A percentile compares a stretch with the other conserved stretches of the same genome.
phyloP scores from a whole-genome alignment of 2,888 invertebrate species.

The Elgonia sp. region DNA sequence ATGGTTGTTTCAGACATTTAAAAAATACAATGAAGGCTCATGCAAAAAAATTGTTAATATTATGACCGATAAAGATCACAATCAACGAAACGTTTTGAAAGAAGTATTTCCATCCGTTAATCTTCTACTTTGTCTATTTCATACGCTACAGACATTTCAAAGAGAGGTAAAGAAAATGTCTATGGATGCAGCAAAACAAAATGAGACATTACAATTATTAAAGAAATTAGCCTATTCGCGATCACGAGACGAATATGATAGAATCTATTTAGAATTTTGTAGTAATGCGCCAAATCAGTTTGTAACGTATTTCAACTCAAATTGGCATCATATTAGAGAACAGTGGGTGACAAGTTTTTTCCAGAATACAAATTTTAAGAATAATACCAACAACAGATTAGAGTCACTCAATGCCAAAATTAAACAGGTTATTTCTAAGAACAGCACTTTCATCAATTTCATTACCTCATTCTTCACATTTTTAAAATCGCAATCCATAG shows the following conservation, averaged over 20 bases:
- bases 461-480: slow-evolving; percentile 3
- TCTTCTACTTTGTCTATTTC: slow-evolving; percentile 32
- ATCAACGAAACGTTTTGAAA: slow-evolving; percentile 4
- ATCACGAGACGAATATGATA: slow-evolving; percentile 44
- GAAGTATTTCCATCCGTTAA: slow-evolving; percentile 13
- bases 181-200: neutral
- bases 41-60: slow-evolving; percentile 1
- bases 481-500: slow-evolving; percentile 20
- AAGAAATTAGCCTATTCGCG: slow-evolving; percentile 29
- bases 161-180: slow-evolving; percentile 16
- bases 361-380: slow-evolving; percentile 28
- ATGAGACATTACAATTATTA: neutral
- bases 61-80: slow-evolving; percentile 39
- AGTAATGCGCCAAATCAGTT: slow-evolving; percentile 43
- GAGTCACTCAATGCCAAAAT: slow-evolving; percentile 41
- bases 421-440: slow-evolving; percentile 29
- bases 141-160: slow-evolving; percentile 24
- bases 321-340: slow-evolving; percentile 73
- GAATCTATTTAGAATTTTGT: slow-evolving; percentile 50
- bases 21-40: slow-evolving; percentile 45
- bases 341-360: slow-evolving; percentile 65
- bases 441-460: slow-evolving; percentile 15
- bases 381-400: slow-evolving; percentile 42
- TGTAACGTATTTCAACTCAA: slow-evolving; percentile 65
- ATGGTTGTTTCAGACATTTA: slow-evolving; percentile 67